A percentile compares a stretch with the other conserved stretches of the same genome.
phyloP scores from a whole-genome alignment of 2,797 vertebrate genomes.

The Anomalospiza imberbis region DNA sequence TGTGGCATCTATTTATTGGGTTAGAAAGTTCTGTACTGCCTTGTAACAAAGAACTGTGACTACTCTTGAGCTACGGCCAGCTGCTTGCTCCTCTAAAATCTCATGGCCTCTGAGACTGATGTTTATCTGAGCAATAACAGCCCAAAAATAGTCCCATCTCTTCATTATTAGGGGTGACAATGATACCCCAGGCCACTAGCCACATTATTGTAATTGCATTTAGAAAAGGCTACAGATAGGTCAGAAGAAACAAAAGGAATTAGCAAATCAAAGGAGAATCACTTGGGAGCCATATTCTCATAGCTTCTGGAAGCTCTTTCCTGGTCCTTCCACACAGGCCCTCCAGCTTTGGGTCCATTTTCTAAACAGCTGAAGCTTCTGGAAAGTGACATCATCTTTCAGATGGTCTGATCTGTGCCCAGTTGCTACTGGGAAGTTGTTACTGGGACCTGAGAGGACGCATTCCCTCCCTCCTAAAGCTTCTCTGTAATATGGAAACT shows the following conservation, averaged over 20 bases:
- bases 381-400: neutral
- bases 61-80: neutral
- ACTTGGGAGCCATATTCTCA: neutral
- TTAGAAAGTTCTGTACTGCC: neutral
- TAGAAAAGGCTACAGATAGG: neutral
- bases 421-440: neutral
- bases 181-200: neutral
- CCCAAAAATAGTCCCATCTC: neutral
- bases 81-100: neutral
- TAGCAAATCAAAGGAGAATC: neutral
- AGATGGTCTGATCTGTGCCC: neutral
- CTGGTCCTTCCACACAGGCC: neutral
- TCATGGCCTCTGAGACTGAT: neutral
- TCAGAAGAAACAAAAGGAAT: neutral
- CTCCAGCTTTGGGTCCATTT: neutral
- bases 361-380: neutral
- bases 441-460: neutral
- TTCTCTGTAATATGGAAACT: neutral
- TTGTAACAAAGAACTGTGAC: neutral
- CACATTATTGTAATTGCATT: neutral
- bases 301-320: neutral
- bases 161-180: neutral
- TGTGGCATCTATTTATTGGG: neutral
- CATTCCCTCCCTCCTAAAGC: neutral
- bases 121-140: neutral